Conservation (phyloP, 1,140 invertebrate species). For the Cardiocondyla obscurior region DNA sequence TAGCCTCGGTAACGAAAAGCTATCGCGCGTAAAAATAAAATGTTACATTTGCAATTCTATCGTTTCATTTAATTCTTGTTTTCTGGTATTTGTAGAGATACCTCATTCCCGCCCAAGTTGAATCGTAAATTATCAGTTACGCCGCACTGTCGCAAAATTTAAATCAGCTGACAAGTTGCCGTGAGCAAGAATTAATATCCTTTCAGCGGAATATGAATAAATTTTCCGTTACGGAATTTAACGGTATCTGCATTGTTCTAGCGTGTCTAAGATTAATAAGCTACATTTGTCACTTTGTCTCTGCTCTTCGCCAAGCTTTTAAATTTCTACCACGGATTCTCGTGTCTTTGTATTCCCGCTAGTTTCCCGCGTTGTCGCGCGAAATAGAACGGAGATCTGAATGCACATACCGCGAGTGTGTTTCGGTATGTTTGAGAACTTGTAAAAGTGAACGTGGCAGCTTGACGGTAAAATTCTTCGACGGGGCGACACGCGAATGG, state of each 20-base stretch:
- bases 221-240: conserved; percentile 53
- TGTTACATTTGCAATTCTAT: neutral
- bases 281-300: conserved; percentile 36
- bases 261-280: conserved; percentile 27
- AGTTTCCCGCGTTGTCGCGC: neutral
- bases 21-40: neutral
- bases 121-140: conserved; percentile 10
- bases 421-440: neutral
- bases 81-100: neutral
- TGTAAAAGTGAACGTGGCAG: conserved; percentile 42
- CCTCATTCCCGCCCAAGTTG: neutral
- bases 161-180: conserved; percentile 28
- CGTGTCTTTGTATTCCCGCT: neutral
- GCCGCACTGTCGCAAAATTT: conserved; percentile 9
- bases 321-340: conserved; percentile 14
- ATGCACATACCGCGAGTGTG: neutral
- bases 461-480: conserved; percentile 30
- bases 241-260: conserved; percentile 39
- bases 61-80: too few species aligned
- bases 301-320: conserved; percentile 6
- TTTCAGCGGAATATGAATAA: conserved; percentile 47
- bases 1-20: neutral
- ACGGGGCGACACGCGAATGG: neutral
- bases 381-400: conserved; percentile 8
- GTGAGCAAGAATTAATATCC: conserved; percentile 33